These are phyloP conservation scores for Nanorana parkeri DNA, from an alignment of 2,113 vertebrate genomes.

Conservation along the genomic window DNA sequence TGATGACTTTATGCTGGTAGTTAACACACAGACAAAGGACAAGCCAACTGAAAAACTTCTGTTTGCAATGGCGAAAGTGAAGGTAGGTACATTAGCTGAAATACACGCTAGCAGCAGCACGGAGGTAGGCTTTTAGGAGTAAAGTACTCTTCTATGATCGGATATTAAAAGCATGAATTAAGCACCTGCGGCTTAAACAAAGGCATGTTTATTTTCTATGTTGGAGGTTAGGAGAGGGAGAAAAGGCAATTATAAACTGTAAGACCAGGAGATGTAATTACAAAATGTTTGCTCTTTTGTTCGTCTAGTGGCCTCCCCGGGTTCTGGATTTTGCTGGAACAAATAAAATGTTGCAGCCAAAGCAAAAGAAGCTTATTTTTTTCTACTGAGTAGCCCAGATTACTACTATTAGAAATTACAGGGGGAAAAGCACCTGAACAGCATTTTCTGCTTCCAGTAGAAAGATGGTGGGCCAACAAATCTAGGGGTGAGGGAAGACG, in stretches of 20 bases:
- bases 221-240: conserved; percentile 23
- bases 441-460: conserved; percentile 23
- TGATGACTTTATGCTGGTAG: conserved; percentile 94
- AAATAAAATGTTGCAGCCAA: conserved; percentile 48
- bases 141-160: conserved; percentile 44
- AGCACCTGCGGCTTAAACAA: conserved; percentile 54
- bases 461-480: background rate
- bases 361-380: conserved; percentile 25
- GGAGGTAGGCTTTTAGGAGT: conserved; percentile 39
- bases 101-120: conserved; percentile 39
- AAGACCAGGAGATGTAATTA: conserved; percentile 51
- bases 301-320: conserved; percentile 10
- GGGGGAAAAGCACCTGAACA: conserved; percentile 1
- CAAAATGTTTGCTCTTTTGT: conserved; percentile 44
- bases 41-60: conserved; percentile 87
- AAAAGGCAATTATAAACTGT: conserved; percentile 33
- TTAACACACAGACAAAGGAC: conserved; percentile 79
- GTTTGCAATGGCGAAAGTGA: conserved; percentile 88
- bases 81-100: conserved; percentile 77
- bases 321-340: conserved; percentile 39
- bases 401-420: conserved; percentile 46
- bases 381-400: conserved; percentile 29
- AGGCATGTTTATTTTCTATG: conserved; percentile 51
- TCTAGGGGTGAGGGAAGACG: background rate
- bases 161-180: conserved; percentile 58